Conservation (phyloP, 2,797 vertebrate genomes). For the Gambelia wislizenii region DNA sequence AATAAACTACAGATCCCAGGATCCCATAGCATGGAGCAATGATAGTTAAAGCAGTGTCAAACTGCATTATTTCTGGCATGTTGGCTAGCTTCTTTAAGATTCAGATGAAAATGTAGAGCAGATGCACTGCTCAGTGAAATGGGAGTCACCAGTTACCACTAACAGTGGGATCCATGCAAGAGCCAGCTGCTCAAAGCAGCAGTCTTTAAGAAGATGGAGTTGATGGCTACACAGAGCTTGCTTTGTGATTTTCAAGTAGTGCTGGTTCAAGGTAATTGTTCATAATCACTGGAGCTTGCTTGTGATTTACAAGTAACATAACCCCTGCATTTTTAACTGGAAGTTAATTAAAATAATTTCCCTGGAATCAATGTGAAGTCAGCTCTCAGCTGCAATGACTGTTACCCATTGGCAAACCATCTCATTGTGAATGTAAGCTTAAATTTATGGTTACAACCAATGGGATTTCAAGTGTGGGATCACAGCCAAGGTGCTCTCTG, state of each 20-base stretch:
- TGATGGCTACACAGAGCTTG: not conserved
- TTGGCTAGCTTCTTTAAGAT: too few species aligned
- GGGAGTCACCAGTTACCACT: too few species aligned
- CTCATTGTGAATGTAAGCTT: not conserved
- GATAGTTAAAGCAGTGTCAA: too few species aligned
- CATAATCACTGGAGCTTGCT: not conserved
- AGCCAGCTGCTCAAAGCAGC: not conserved
- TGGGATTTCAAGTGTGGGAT: not conserved
- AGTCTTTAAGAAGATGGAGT: not conserved
- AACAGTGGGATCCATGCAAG: not conserved
- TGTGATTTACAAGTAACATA: not conserved
- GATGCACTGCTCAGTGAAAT: too few species aligned
- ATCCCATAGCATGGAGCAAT: too few species aligned
- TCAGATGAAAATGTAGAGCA: too few species aligned
- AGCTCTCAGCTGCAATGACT: not conserved
- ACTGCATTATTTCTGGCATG: too few species aligned
- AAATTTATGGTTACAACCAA: too few species aligned
- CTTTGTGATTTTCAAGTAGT: not conserved
- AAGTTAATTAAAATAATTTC: constrained; percentile 23
- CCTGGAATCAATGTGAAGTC: not conserved
- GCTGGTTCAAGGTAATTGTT: constrained; percentile 6
- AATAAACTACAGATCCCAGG: too few species aligned
- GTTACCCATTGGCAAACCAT: not conserved
- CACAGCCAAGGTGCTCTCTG: not conserved
- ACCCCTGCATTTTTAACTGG: not conserved